Base-by-base conservation (phyloP, 2,113 vertebrate species). In the Odocoileus virginianus region DNA sequence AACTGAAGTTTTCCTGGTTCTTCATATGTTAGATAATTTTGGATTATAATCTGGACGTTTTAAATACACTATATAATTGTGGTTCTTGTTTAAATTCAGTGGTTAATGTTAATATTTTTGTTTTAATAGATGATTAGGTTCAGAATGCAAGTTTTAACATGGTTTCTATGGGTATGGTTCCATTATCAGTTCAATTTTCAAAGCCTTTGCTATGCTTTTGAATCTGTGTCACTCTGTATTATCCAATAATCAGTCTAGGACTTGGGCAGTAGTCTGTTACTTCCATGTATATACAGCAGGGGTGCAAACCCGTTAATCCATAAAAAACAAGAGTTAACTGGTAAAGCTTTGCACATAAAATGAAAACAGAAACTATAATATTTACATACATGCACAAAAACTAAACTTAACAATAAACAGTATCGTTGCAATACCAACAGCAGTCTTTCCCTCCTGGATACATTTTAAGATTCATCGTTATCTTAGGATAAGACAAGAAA, bases 381-480 rank as follows among this genome's bases (percentile, higher is more conserved):
- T 55, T 81, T 83, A 94, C 2, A 74, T 4, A 86, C 47, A n/a
- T 25, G 7, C 5, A 86, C 30, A 61, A 54, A 91, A 64, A 61
- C 2, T 74, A 28, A 58, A 28, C 30, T 54, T 61, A 85, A 97
- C 86, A 90, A 87, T 60, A 93, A 96, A 81, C 16, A 92, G 23
- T 55, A 94, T 60, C 86, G 83, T 0, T 45, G 54, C 43, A 95
- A 86, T 33, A 85, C 0, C 54, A 94, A 81, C 2, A 28, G 28
- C 27, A 89, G 27, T 71, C 43, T 94, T 94, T 79, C 16, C 55
- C 13, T 91, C 81, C n/a, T 61, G 27, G 28, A 92, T 54, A 95
- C 17, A 89, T 33, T 96, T 83, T 86, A 89, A 97, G 36, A 91
- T 40, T 95, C 6, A 96, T 79, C 52, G 76, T 74, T 84, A 96